phyloP scores from a whole-genome alignment of 2,113 vertebrate genomes.

The Thunnus thynnus region DNA sequence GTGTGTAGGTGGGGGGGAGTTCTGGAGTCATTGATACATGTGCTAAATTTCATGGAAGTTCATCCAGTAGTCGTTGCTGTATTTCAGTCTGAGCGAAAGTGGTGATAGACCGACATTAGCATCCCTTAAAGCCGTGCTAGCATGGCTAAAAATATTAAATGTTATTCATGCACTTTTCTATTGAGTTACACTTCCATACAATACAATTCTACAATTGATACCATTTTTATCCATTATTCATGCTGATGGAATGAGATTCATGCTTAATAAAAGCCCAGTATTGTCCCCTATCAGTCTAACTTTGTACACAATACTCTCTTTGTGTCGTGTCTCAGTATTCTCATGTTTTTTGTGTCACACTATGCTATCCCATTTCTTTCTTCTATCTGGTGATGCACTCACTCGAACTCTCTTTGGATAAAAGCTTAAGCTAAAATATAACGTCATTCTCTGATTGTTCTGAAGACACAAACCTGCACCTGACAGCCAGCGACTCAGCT shows the following conservation, averaged over 20 bases:
- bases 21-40: too few relatives aligned
- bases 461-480: slow-evolving; percentile 8
- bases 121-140: too few relatives aligned
- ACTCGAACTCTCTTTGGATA: neutral
- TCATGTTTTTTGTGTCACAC: neutral
- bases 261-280: slow-evolving; percentile 1
- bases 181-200: neutral
- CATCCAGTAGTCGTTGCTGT: too few relatives aligned
- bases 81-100: too few relatives aligned
- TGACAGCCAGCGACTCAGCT: slow-evolving; percentile 11
- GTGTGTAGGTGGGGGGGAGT: too few relatives aligned
- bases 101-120: too few relatives aligned
- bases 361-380: slow-evolving; percentile 1
- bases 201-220: neutral
- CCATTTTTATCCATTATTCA: neutral
- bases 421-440: neutral
- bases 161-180: neutral
- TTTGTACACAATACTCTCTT: neutral
- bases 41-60: too few relatives aligned
- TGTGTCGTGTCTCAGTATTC: neutral
- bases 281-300: slow-evolving; percentile 1
- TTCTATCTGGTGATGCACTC: neutral
- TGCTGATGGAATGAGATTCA: neutral
- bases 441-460: neutral
- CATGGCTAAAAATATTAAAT: neutral